Conservation (phyloP, 1,140 invertebrate species). For the Riptortus pedestris region DNA sequence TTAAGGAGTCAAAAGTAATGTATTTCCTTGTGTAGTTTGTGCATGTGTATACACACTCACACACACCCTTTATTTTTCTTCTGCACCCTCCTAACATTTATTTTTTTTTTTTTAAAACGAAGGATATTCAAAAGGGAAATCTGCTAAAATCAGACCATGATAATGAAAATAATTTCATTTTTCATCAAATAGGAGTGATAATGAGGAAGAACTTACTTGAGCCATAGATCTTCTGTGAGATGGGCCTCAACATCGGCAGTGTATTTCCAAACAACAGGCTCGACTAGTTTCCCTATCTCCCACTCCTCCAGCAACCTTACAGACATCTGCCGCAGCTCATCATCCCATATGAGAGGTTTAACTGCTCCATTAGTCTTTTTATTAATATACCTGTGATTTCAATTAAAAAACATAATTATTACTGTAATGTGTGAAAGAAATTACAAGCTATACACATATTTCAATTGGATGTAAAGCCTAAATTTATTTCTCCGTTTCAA, state of each 20-base stretch:
- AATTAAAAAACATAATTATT: not conserved
- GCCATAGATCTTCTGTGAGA: conserved; percentile 21
- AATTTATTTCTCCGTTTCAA: too few species aligned
- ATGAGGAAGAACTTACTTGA: conserved; percentile 17
- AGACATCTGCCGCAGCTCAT: conserved; percentile 48
- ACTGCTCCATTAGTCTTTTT: conserved; percentile 16
- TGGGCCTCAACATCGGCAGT: conserved; percentile 22
- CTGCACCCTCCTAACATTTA: too few species aligned
- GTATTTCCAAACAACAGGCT: conserved; percentile 43
- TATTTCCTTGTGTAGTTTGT: too few species aligned
- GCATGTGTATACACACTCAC: too few species aligned
- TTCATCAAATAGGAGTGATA: too few species aligned
- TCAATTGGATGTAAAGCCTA: not conserved
- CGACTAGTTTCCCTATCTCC: conserved; percentile 41
- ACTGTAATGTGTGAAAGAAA: not conserved
- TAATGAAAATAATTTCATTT: too few species aligned
- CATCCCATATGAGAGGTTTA: conserved; percentile 51
- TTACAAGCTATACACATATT: not conserved
- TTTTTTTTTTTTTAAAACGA: too few species aligned
- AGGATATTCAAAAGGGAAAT: too few species aligned
- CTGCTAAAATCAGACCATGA: too few species aligned
- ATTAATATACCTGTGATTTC: conserved; percentile 31
- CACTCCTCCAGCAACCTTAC: conserved; percentile 38
- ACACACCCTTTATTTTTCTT: too few species aligned
- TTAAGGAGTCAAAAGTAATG: too few species aligned